A percentile compares a stretch with the other conserved stretches of the same genome.
These are phyloP conservation scores for Andrena bicolor DNA, from an alignment of 2,888 invertebrate species.

Conservation along the genomic window DNA sequence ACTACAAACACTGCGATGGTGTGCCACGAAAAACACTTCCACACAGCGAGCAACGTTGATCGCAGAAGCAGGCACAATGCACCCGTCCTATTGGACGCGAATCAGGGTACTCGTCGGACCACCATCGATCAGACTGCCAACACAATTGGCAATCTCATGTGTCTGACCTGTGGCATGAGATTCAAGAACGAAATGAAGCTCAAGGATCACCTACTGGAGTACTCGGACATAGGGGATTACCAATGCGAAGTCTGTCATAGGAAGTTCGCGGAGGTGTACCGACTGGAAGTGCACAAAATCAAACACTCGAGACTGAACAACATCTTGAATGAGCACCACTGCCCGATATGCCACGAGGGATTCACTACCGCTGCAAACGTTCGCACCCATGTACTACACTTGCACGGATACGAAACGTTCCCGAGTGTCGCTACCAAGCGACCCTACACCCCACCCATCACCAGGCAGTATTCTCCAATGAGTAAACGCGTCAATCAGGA, in stretches of 20 bases:
- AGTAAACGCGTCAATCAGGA: no score
- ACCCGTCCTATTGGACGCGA: no score
- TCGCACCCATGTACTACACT: constrained; percentile 42
- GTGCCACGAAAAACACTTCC: constrained; percentile 71
- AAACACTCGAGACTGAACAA: constrained; percentile 42
- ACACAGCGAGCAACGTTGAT: constrained; percentile 8
- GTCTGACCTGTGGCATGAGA: constrained; percentile 30
- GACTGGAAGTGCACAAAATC: constrained; percentile 46
- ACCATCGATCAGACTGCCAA: background rate
- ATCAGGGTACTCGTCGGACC: background rate
- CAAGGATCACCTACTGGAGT: constrained; percentile 43
- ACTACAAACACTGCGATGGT: constrained; percentile 43
- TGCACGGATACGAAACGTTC: constrained; percentile 44
- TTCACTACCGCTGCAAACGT: constrained; percentile 22
- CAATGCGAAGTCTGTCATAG: constrained; percentile 46
- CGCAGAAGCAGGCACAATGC: background rate
- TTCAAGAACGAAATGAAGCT: constrained; percentile 17
- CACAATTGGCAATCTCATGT: background rate
- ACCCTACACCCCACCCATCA: background rate
- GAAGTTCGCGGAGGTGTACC: constrained; percentile 32
- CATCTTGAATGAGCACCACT: constrained; percentile 22
- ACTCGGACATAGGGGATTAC: constrained; percentile 39
- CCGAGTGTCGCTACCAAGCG: background rate
- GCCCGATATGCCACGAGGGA: constrained; percentile 60
- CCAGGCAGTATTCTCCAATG: background rate